Percentiles rank a stretch among this genome's conserved stretches.
These are phyloP conservation scores for Typhlichthys subterraneus DNA, from an alignment of 2,797 vertebrate species.

Conservation along the genomic window DNA sequence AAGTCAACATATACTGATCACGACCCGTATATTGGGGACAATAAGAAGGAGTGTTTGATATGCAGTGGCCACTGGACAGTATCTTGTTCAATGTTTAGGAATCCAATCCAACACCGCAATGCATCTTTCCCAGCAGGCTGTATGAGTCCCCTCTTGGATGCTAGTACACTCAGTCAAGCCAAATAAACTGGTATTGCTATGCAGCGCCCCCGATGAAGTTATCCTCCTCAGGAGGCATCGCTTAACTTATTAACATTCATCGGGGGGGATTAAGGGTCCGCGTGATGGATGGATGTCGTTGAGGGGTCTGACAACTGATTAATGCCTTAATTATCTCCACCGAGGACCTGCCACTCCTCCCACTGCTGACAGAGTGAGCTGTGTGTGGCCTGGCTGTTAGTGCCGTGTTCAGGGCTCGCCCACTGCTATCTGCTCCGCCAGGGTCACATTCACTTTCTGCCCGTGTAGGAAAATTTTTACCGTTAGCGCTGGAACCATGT, in stretches of 20 bases:
- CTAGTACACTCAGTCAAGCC: slow-evolving; percentile 42
- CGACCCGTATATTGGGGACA: background rate
- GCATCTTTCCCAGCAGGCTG: slow-evolving; percentile 29
- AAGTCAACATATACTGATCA: slow-evolving; percentile 11
- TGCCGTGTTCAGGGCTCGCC: slow-evolving; percentile 69
- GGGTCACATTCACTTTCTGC: slow-evolving; percentile 74
- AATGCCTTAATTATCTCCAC: slow-evolving; percentile 85
- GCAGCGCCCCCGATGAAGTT: slow-evolving; percentile 53
- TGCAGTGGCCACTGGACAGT: slow-evolving; percentile 32
- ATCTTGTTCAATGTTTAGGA: slow-evolving; percentile 30
- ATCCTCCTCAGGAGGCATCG: slow-evolving; percentile 68
- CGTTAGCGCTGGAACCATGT: slow-evolving; percentile 58
- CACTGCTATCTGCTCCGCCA: slow-evolving; percentile 67
- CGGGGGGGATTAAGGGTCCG: slow-evolving; percentile 68
- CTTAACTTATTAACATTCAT: slow-evolving; percentile 73
- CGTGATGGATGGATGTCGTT: slow-evolving; percentile 78
- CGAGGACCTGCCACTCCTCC: slow-evolving; percentile 69
- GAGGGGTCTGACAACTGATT: slow-evolving; percentile 81
- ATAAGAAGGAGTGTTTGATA: slow-evolving; percentile 19
- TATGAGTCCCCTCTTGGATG: slow-evolving; percentile 38
- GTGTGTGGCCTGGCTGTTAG: slow-evolving; percentile 74
- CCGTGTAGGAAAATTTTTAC: slow-evolving; percentile 53
- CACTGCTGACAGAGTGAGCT: slow-evolving; percentile 69
- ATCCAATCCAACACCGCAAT: slow-evolving; percentile 22
- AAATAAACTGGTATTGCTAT: slow-evolving; percentile 50